Base-by-base conservation (phyloP, 2,888 invertebrate genomes). In the Mythimna albipuncta region DNA sequence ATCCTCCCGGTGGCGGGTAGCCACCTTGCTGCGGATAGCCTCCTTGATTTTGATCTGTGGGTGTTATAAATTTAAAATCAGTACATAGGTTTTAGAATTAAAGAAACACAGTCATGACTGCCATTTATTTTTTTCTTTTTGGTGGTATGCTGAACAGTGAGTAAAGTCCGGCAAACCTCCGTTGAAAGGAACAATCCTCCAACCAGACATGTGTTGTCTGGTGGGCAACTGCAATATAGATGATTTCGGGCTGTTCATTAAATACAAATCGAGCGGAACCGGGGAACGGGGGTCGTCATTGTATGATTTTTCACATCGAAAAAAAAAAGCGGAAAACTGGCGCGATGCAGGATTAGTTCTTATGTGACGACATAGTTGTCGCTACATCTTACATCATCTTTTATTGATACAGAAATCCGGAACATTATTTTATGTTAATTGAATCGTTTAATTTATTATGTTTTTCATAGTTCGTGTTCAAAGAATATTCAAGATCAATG, bases 11-110 rank as follows among this genome's bases (percentile, higher is more conserved):
- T 6, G 47, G 47, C 1, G 89, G 89, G 71, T 91, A 91, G 11
- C 82, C 90, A 10, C 90, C 96, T 94, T 91, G 93, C 61, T 92
- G 93, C 63, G 78, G 87, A 62, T 83, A 81, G 26, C 91, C 97
- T 95, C 91, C 97, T 95, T 91, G 94, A 87, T 92, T 92, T 80
- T 93, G 94, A 89, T 94, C 94, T 94, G 91, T 62, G 62, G 63
- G 58, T 64, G 47, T 69, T 13, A 9, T 47, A 35, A 47, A 64
- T n/a, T 3, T 50, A 10, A 35, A 73, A 54, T 81, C 19, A 81
- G 44, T 67, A 59, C 7, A 44, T 47, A 6, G 1, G 6, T 47
- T 58, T 61, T 32, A 10, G 6, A 11, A 41, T 4, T 21, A 52
- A 19, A 69, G 1, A 35, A 21, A 50, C 21, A 82, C n/a, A 77